Evolutionary conservation across 2,888 invertebrate genomes (phyloP).

Genomic region (Amphiduros pacificus): DNA sequence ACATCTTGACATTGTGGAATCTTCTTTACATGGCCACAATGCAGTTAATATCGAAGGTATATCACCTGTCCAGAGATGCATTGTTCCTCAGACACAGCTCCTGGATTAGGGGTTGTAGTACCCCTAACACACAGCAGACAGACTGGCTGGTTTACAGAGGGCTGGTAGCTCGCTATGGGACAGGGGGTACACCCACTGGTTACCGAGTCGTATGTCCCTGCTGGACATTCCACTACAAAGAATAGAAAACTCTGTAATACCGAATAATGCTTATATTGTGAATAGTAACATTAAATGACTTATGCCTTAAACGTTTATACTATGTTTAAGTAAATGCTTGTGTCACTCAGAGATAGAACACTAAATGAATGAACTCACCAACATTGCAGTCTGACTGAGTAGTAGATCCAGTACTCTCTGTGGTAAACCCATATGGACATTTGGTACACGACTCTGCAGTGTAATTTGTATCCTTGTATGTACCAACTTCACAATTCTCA

Average conservation of each 20-base stretch:
- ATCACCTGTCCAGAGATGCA: constrained; percentile 36
- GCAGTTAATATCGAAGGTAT: too few relatives aligned
- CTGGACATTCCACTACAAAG: constrained; percentile 36
- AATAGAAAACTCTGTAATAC: background rate
- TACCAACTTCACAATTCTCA: constrained; percentile 87
- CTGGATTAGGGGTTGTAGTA: constrained; percentile 33
- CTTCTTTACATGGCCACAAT: too few relatives aligned
- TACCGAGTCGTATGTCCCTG: constrained; percentile 29
- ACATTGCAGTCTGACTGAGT: constrained; percentile 58
- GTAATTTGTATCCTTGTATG: constrained; percentile 89
- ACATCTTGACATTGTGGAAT: too few relatives aligned
- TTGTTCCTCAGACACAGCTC: constrained; percentile 25
- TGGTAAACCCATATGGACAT: constrained; percentile 92
- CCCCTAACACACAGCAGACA: constrained; percentile 39
- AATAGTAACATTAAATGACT: background rate
- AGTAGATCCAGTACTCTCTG: constrained; percentile 76
- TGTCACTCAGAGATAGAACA: too few relatives aligned
- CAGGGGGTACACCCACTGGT: constrained; percentile 35
- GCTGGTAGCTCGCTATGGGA: constrained; percentile 40
- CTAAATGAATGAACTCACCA: constrained; percentile 28
- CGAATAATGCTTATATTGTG: background rate
- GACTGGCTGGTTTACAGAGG: constrained; percentile 25
- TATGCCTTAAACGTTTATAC: background rate
- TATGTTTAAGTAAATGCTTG: too few relatives aligned
- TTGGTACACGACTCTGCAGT: constrained; percentile 86